Percentiles rank a stretch among this genome's conserved stretches.
phyloP scores from a whole-genome alignment of 1,140 invertebrate genomes.

The Papilio polytes region DNA sequence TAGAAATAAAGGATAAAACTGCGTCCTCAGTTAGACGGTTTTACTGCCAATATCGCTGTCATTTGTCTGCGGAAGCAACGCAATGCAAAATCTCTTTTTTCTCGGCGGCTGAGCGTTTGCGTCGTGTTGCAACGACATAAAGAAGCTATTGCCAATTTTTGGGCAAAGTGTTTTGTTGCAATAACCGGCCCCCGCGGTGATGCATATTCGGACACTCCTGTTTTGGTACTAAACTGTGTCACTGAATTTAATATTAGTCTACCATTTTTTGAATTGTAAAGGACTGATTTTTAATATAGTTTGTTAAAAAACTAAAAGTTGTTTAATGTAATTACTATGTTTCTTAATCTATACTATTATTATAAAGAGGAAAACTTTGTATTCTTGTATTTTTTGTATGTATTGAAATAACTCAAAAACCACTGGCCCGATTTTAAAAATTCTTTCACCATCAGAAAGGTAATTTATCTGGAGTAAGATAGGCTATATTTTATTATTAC shows the following conservation, averaged over 20 bases:
- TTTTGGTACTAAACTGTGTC: slow-evolving; percentile 1
- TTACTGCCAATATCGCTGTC: slow-evolving; percentile 58
- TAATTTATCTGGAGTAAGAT: too few relatives aligned
- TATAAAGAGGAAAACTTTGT: too few relatives aligned
- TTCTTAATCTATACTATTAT: too few relatives aligned
- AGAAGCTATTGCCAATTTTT: slow-evolving; percentile 13
- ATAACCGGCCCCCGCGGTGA: slow-evolving; percentile 8
- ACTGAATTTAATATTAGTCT: not conserved
- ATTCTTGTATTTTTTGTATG: too few relatives aligned
- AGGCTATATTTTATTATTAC: too few relatives aligned
- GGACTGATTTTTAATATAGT: too few relatives aligned
- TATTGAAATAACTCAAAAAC: too few relatives aligned
- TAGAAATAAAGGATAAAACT: slow-evolving; percentile 36
- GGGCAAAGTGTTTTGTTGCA: slow-evolving; percentile 11
- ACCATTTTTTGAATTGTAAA: not conserved
- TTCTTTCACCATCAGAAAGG: too few relatives aligned
- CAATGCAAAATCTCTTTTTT: slow-evolving; percentile 40
- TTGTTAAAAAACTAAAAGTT: too few relatives aligned
- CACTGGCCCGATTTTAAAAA: too few relatives aligned
- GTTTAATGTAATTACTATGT: too few relatives aligned
- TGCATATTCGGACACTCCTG: not conserved
- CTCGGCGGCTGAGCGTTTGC: not conserved
- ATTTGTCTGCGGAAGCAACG: slow-evolving; percentile 51
- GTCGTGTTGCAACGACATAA: slow-evolving; percentile 2
- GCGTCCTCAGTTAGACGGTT: slow-evolving; percentile 44